phyloP scores from a whole-genome alignment of 2,797 vertebrate genomes.

The Spea hammondii region DNA sequence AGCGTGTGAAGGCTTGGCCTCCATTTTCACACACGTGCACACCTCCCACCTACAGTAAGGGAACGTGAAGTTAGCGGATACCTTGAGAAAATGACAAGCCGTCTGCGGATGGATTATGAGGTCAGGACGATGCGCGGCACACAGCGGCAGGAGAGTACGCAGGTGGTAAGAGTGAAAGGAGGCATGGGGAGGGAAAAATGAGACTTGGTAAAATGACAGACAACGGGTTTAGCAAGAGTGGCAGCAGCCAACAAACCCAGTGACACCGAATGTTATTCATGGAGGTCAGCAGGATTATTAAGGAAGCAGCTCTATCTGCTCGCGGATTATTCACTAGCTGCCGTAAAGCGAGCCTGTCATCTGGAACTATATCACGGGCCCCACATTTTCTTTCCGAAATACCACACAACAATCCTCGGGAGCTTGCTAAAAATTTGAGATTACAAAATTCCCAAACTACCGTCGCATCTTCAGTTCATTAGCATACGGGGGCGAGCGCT shows the following conservation, averaged over 20 bases:
- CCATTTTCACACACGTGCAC: neutral
- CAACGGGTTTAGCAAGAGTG: slow-evolving; percentile 32
- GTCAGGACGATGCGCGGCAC: slow-evolving; percentile 40
- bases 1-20: neutral
- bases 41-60: slow-evolving; percentile 14
- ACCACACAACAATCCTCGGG: too few relatives aligned
- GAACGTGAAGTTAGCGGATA: slow-evolving; percentile 19
- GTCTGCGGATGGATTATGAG: slow-evolving; percentile 42
- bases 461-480: too few relatives aligned
- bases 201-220: slow-evolving; percentile 51
- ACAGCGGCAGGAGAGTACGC: slow-evolving; percentile 28
- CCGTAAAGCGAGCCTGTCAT: too few relatives aligned
- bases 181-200: slow-evolving; percentile 52
- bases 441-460: too few relatives aligned
- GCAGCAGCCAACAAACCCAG: slow-evolving; percentile 14
- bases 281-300: too few relatives aligned
- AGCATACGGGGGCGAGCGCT: too few relatives aligned
- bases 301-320: too few relatives aligned
- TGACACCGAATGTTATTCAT: too few relatives aligned
- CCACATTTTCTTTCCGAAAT: too few relatives aligned
- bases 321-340: too few relatives aligned
- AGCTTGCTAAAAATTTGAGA: too few relatives aligned
- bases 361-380: too few relatives aligned
- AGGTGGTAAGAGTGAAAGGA: slow-evolving; percentile 31
- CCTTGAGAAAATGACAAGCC: slow-evolving; percentile 34